Base-by-base conservation (phyloP, 2,113 vertebrate species). In the Clarias batrachus region DNA sequence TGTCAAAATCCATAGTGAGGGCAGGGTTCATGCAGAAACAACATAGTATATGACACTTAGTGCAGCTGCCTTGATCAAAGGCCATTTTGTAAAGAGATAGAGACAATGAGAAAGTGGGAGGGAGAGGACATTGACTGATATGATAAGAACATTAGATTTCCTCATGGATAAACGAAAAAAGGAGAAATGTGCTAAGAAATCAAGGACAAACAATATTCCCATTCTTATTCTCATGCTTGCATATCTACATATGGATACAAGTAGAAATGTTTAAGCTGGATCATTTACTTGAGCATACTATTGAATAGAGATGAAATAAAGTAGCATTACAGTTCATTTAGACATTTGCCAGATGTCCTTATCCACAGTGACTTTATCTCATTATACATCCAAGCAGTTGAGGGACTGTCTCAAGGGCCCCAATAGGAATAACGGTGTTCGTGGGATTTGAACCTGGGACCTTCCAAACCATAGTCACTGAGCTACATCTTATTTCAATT, bases 41-140 rank as follows among this genome's bases (percentile, higher is more conserved):
- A 13, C 25, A 14, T 19, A 65, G 82, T n/a, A 66, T 21, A 37
- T 14, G 13, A 71, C 13, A 68, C 6, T 70, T 70, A 85, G 66
- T 54, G 37, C 37, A 59, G 25, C 63, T 52, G 63, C 56, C 27
- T 57, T 79, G 87, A 52, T 83, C 84, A 86, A 86, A 88, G 84
- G 62, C 10, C 65, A 74, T 59, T 84, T 86, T 14, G 17, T 52
- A 71, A 14, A 56, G 57, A 30, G 37, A 59, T 27, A 73, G 30
- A 41, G 27, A 57, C 14, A 78, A 25, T 54, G 83, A 66, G 0
- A 68, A 41, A 68, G 48, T 13, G 77, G 25, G 52, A 37, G 63
- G 59, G 70, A 23, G 52, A 62, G 19, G 30, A 65, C 48, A 68
- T 57, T 78, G 54, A 14, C 27, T 66, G 16, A 86, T 48, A 80